phyloP scores from a whole-genome alignment of 2,797 vertebrate species.

The Myoxocephalus aenaeus region DNA sequence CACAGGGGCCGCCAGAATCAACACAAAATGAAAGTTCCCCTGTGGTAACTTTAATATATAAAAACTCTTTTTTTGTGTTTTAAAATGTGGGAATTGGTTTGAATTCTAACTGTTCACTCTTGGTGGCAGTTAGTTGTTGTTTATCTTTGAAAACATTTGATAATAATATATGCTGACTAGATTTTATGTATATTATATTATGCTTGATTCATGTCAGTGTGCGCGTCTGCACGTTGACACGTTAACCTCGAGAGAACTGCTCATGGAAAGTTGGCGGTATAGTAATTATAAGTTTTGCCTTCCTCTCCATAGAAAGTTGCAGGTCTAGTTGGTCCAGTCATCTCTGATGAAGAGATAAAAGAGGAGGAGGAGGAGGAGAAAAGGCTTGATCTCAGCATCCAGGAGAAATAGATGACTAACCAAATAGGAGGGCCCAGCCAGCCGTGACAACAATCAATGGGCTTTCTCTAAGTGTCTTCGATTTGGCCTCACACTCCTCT shows the following conservation, averaged over 20 bases:
- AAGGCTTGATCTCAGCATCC: slow-evolving; percentile 84
- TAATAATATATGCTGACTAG: background rate
- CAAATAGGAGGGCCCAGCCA: slow-evolving; percentile 86
- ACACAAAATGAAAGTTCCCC: too few relatives aligned
- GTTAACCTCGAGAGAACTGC: slow-evolving; percentile 15
- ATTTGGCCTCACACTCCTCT: slow-evolving; percentile 74
- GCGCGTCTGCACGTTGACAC: background rate
- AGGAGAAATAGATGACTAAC: slow-evolving; percentile 89
- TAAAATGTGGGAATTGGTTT: too few relatives aligned
- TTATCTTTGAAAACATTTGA: background rate
- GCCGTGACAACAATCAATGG: slow-evolving; percentile 88
- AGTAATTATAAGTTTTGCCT: slow-evolving; percentile 68
- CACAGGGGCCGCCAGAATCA: too few relatives aligned
- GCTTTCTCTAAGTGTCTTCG: slow-evolving; percentile 86
- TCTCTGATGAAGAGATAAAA: slow-evolving; percentile 72
- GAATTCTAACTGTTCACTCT: background rate
- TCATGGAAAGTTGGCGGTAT: slow-evolving; percentile 43
- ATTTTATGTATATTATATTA: too few relatives aligned
- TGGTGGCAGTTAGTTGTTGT: background rate
- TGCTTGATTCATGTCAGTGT: background rate
- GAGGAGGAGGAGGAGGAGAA: slow-evolving; percentile 69
- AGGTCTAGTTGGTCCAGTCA: slow-evolving; percentile 65
- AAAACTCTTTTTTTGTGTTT: too few relatives aligned
- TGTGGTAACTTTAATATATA: too few relatives aligned
- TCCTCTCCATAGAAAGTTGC: slow-evolving; percentile 56